Percentiles rank a stretch among this genome's conserved stretches.
Conservation (phyloP, 2,113 vertebrate species). For the Excalfactoria chinensis region DNA sequence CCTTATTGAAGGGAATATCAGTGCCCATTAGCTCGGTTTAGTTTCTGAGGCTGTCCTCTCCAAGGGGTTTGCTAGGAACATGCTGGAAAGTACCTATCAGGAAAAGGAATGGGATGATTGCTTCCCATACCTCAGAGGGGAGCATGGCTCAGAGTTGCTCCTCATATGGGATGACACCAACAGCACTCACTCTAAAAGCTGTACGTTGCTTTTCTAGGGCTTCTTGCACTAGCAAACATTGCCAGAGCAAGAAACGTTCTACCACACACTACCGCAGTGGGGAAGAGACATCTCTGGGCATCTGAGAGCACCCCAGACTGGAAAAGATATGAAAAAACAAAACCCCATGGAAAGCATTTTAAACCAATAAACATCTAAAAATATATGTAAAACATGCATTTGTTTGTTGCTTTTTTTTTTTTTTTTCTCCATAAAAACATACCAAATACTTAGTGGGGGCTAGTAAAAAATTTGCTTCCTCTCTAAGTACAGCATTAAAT, state of each 20-base stretch:
- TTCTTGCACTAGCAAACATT: not conserved
- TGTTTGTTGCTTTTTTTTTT: not conserved
- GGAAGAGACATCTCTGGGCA: not conserved
- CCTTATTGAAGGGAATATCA: not conserved
- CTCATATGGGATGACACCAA: rapidly evolving
- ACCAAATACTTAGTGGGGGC: not conserved
- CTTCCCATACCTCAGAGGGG: too few relatives aligned
- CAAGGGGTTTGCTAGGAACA: not conserved
- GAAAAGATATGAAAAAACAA: not conserved
- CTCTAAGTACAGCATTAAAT: not conserved
- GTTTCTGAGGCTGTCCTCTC: not conserved
- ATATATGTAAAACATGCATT: not conserved
- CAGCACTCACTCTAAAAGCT: not conserved
- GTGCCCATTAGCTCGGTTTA: not conserved
- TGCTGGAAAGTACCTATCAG: not conserved
- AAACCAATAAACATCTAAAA: not conserved
- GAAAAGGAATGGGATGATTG: not conserved
- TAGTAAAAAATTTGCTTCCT: not conserved
- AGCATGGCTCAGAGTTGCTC: not conserved
- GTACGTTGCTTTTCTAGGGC: not conserved
- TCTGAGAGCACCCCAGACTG: not conserved
- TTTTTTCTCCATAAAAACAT: not conserved
- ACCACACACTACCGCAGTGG: rapidly evolving
- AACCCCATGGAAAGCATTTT: not conserved
- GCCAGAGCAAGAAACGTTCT: not conserved